phyloP scores from a whole-genome alignment of 1,140 invertebrate species.

The Ooceraea biroi region DNA sequence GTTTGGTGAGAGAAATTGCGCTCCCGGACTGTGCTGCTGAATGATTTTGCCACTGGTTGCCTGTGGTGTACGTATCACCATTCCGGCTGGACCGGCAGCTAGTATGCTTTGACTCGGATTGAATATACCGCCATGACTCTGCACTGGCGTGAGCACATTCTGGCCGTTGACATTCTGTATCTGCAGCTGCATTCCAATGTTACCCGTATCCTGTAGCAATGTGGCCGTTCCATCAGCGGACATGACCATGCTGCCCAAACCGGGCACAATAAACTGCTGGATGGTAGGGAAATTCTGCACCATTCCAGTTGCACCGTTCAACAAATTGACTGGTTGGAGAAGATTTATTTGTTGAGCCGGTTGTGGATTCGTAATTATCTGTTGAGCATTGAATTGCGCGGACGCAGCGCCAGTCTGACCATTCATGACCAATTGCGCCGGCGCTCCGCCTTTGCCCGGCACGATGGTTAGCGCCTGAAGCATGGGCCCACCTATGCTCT shows the following conservation, averaged over 20 bases:
- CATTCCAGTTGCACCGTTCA: constrained; percentile 90
- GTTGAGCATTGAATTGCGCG: constrained; percentile 89
- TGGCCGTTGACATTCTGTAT: constrained; percentile 93
- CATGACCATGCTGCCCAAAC: constrained; percentile 92
- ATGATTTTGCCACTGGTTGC: constrained; percentile 91
- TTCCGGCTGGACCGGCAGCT: constrained; percentile 90
- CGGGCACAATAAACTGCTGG: constrained; percentile 93
- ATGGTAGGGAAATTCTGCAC: constrained; percentile 93
- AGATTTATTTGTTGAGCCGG: constrained; percentile 92
- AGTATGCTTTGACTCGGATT: constrained; percentile 89
- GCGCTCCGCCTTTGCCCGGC: constrained; percentile 90
- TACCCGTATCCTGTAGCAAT: constrained; percentile 89
- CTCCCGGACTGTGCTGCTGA: constrained; percentile 89
- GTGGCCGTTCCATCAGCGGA: constrained; percentile 90
- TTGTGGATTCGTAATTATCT: constrained; percentile 90
- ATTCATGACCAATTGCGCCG: constrained; percentile 91
- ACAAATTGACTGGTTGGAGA: constrained; percentile 92
- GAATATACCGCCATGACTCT: constrained; percentile 87
- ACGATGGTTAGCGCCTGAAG: constrained; percentile 92
- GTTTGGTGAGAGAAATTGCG: constrained; percentile 91
- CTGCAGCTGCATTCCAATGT: constrained; percentile 91
- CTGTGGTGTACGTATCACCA: constrained; percentile 91
- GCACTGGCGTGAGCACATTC: constrained; percentile 91
- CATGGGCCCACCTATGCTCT: constrained; percentile 87
- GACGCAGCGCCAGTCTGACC: constrained; percentile 88